Evolutionary conservation across 1,140 invertebrate species (phyloP).

Genomic region (Caenorhabditis tropicalis): DNA sequence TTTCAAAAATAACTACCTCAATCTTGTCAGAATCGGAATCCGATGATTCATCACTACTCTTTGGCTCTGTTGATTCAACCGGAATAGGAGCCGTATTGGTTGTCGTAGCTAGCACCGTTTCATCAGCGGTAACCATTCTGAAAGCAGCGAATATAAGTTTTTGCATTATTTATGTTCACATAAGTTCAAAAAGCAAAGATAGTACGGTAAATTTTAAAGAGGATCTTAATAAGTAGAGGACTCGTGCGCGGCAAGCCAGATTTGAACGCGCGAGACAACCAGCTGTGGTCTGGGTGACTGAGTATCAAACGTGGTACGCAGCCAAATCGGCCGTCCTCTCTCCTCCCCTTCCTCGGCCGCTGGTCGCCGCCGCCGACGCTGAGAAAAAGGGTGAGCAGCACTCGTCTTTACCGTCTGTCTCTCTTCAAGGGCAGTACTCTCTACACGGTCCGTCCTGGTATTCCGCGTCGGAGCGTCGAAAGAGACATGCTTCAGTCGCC

Average conservation of each 20-base stretch:
- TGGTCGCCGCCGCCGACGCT: constrained; percentile 31
- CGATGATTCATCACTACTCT: neutral
- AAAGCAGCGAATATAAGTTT: neutral
- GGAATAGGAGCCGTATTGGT: neutral
- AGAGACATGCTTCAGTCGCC: constrained; percentile 21
- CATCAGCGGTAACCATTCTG: constrained; percentile 21
- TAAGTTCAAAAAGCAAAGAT: neutral
- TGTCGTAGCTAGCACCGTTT: constrained; percentile 3
- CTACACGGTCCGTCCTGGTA: constrained; percentile 24
- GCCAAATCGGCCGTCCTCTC: constrained; percentile 33
- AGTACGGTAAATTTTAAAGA: neutral
- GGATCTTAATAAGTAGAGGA: constrained; percentile 5
- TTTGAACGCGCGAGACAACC: constrained; percentile 30
- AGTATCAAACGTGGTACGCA: constrained; percentile 44
- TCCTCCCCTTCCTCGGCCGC: constrained; percentile 40
- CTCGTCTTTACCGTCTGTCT: neutral
- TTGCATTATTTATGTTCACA: neutral
- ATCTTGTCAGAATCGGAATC: constrained; percentile 4
- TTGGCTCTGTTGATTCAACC: neutral
- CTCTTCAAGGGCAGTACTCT: constrained; percentile 39
- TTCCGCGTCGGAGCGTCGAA: constrained; percentile 35
- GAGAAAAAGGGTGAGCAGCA: constrained; percentile 37
- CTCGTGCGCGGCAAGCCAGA: constrained; percentile 2
- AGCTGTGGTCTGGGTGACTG: constrained; percentile 20
- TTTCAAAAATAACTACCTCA: neutral